These are phyloP conservation scores for Calidris pugnax DNA, from an alignment of 2,113 vertebrate species.

Conservation along the genomic window DNA sequence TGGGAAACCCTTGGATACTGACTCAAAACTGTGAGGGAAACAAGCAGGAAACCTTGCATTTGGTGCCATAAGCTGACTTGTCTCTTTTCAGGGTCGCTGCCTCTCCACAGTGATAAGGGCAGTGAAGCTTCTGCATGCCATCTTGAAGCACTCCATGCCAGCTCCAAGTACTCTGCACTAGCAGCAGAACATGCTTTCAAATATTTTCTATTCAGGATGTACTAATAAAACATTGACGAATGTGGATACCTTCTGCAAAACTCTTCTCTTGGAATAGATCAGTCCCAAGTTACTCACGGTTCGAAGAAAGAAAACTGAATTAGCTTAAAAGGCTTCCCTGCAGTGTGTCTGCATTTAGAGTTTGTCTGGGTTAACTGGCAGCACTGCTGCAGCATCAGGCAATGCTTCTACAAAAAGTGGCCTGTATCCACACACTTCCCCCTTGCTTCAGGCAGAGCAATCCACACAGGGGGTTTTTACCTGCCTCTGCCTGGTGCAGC, in stretches of 20 bases:
- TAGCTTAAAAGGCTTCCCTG: not conserved
- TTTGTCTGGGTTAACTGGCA: not conserved
- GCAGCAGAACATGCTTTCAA: not conserved
- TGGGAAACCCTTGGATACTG: not conserved
- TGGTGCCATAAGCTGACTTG: not conserved
- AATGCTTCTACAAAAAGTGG: not conserved
- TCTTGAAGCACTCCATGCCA: not conserved
- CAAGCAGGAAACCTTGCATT: not conserved
- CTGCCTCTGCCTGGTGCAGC: not conserved
- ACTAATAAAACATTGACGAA: not conserved
- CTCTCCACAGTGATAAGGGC: not conserved
- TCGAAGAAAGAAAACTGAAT: not conserved
- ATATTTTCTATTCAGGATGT: not conserved
- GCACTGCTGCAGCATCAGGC: not conserved
- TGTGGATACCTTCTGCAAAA: not conserved
- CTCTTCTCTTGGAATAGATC: not conserved
- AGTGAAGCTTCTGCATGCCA: not conserved
- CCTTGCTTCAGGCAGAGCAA: not conserved
- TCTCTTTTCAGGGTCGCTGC: not conserved
- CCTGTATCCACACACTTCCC: too few relatives aligned
- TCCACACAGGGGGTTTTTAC: too few relatives aligned
- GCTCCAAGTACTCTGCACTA: not conserved
- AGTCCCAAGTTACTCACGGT: not conserved
- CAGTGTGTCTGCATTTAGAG: not conserved
- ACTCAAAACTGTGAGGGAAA: not conserved